Evolutionary conservation across 2,888 invertebrate species (phyloP).

Genomic region (Aproaerema taeniolella): DNA sequence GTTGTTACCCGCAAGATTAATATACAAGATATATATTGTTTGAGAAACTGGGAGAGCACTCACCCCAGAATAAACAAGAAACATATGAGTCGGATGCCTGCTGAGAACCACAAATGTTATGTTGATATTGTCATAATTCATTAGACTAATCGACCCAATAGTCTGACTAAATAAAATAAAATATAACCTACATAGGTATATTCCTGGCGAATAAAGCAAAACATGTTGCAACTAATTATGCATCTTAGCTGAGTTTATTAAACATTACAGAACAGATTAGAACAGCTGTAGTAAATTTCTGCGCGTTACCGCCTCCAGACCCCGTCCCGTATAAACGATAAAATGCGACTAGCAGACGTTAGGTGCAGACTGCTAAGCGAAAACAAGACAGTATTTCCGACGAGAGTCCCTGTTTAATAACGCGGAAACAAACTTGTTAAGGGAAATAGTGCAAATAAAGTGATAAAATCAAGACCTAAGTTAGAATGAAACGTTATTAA

Average conservation of each 20-base stretch:
- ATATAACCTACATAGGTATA: no score
- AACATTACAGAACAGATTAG: slow-evolving; percentile 23
- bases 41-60: no score
- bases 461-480: no score
- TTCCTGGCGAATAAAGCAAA: no score
- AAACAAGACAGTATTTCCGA: slow-evolving; percentile 1
- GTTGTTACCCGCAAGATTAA: no score
- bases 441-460: no score
- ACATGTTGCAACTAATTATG: slow-evolving; percentile 27
- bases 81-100: no score
- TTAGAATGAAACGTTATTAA: no score
- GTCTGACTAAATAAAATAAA: no score
- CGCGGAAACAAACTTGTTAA: neutral
- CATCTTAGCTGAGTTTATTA: slow-evolving; percentile 20
- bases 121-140: slow-evolving; percentile 27
- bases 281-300: slow-evolving; percentile 27
- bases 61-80: no score
- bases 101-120: no score
- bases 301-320: slow-evolving; percentile 19
- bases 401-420: neutral
- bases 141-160: slow-evolving; percentile 30
- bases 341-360: slow-evolving; percentile 10
- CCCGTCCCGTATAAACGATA: slow-evolving; percentile 11
- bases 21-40: no score
- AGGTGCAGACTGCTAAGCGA: neutral